Evolutionary conservation across 2,888 invertebrate species (phyloP).

Genomic region (Drosophila kanekoi): DNA sequence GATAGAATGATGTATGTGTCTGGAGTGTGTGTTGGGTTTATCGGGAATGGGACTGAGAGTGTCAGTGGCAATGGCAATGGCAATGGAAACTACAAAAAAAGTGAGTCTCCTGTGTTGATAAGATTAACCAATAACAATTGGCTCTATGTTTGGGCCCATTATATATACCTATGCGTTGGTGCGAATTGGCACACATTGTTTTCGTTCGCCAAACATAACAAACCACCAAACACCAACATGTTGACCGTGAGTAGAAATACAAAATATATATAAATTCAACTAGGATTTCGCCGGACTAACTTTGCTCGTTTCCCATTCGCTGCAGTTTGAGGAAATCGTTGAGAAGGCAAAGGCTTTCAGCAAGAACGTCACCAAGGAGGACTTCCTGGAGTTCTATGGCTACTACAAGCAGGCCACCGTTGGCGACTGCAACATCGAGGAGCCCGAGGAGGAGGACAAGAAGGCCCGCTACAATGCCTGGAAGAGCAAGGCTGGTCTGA

Average conservation of each 20-base stretch:
- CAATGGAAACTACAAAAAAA: conserved; percentile 20
- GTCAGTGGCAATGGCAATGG: neutral
- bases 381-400: conserved; percentile 93
- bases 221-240: conserved; percentile 60
- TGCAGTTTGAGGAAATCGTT: conserved; percentile 90
- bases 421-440: conserved; percentile 92
- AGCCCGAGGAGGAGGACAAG: conserved; percentile 95
- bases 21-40: conserved; percentile 7
- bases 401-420: conserved; percentile 93
- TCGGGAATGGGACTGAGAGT: conserved; percentile 4
- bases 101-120: conserved; percentile 39
- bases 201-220: conserved; percentile 51
- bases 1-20: conserved; percentile 36
- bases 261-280: neutral
- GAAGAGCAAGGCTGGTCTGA: conserved; percentile 92
- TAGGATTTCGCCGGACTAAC: neutral
- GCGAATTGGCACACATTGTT: conserved; percentile 56
- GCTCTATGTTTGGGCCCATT: conserved; percentile 23
- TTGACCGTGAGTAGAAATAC: conserved; percentile 68
- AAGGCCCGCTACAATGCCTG: conserved; percentile 98
- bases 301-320: neutral
- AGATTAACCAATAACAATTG: conserved; percentile 46
- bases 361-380: conserved; percentile 90
- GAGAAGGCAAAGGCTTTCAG: conserved; percentile 91
- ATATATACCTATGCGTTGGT: conserved; percentile 54